Evolutionary conservation across 2,113 vertebrate genomes (phyloP).

Genomic region (Strix aluco): DNA sequence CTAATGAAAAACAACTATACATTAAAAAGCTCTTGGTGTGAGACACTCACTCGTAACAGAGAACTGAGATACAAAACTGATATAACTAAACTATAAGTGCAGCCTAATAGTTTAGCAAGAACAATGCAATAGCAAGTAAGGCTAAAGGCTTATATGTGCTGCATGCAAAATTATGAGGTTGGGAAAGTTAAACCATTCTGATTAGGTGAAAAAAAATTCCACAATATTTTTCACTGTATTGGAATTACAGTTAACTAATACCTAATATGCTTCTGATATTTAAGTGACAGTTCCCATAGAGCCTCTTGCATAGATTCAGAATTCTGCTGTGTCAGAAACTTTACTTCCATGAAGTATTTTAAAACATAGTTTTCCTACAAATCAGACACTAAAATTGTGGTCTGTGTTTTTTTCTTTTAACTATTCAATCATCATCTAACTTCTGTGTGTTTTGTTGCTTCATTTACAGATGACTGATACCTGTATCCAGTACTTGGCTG

Average conservation of each 20-base stretch:
- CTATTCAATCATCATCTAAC: background rate
- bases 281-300: background rate
- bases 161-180: background rate
- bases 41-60: background rate
- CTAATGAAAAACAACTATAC: background rate
- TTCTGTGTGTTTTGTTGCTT: background rate
- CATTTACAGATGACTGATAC: slow-evolving; percentile 79
- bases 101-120: background rate
- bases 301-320: background rate
- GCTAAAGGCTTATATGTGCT: background rate
- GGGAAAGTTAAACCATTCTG: background rate
- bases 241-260: background rate
- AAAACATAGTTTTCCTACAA: background rate
- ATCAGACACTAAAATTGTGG: background rate
- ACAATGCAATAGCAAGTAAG: background rate
- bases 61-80: background rate
- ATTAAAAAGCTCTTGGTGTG: background rate
- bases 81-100: background rate
- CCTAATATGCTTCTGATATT: background rate
- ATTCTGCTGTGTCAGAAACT: background rate
- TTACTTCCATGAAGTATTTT: background rate
- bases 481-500: slow-evolving; percentile 75
- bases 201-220: background rate
- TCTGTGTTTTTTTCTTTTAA: background rate
- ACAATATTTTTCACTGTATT: background rate